Evolutionary conservation across 2,113 vertebrate genomes (phyloP).

Genomic region (Gambusia affinis): DNA sequence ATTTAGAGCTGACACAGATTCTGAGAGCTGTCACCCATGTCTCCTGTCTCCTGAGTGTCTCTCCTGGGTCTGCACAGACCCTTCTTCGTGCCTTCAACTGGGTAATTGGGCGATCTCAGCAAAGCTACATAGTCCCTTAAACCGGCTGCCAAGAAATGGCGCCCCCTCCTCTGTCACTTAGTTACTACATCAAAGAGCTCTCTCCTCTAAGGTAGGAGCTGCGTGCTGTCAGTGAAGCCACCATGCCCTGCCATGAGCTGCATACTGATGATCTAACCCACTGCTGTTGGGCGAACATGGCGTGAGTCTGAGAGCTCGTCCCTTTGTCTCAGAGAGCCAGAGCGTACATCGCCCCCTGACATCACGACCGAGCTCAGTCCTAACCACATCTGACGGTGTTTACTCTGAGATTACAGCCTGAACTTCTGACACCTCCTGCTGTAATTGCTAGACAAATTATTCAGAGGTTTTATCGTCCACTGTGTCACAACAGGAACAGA

Average conservation of each 20-base stretch:
- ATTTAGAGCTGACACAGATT: conserved; percentile 26
- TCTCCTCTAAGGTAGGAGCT: conserved; percentile 47
- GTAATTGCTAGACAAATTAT: conserved; percentile 7
- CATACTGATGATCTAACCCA: conserved; percentile 67
- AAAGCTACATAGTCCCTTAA: conserved; percentile 32
- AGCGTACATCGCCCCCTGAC: conserved; percentile 7
- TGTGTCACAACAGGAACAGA: no score
- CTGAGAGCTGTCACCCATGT: conserved; percentile 20
- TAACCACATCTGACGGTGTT: conserved; percentile 17
- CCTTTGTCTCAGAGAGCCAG: conserved; percentile 21
- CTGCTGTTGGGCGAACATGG: conserved; percentile 39
- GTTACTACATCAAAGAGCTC: conserved; percentile 50
- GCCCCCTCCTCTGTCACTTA: conserved; percentile 22
- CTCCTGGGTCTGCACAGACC: conserved; percentile 8
- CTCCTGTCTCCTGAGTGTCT: conserved; percentile 3
- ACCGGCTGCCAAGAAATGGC: conserved; percentile 21
- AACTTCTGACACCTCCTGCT: conserved; percentile 6
- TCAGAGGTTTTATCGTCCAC: no score
- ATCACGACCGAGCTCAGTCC: neutral
- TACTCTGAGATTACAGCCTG: neutral
- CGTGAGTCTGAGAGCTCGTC: conserved; percentile 39
- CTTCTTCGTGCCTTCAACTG: conserved; percentile 22
- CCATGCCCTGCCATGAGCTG: conserved; percentile 49
- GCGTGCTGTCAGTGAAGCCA: conserved; percentile 45
- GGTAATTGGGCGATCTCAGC: conserved; percentile 53